phyloP scores from a whole-genome alignment of 2,797 vertebrate genomes.

The Peromyscus melanophrys region DNA sequence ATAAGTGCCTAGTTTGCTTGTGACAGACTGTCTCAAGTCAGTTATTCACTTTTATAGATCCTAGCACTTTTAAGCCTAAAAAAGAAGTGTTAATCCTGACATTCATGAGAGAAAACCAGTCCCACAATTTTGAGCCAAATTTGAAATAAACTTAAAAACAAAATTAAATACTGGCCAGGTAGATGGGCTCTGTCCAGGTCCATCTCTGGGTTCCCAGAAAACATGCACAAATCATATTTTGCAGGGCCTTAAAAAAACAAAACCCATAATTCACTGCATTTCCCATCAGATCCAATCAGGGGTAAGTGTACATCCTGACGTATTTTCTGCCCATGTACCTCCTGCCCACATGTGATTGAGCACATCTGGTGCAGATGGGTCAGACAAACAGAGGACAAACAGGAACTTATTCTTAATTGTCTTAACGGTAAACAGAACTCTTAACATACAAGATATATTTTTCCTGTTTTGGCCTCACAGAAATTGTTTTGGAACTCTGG shows the following conservation, averaged over 20 bases:
- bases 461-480: background rate
- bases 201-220: background rate
- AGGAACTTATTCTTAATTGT: background rate
- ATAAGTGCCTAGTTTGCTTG: background rate
- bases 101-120: background rate
- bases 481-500: conserved; percentile 40
- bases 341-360: background rate
- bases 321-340: background rate
- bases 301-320: background rate
- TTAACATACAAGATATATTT: background rate
- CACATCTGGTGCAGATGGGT: background rate
- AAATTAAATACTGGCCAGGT: background rate
- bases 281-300: background rate
- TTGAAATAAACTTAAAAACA: background rate
- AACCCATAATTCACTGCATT: background rate
- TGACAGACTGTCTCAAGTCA: background rate
- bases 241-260: background rate
- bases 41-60: background rate
- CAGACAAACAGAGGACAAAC: background rate
- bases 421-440: background rate
- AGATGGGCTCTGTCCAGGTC: background rate
- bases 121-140: background rate
- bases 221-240: background rate
- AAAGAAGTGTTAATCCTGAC: background rate
- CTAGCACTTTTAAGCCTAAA: background rate